Conservation (phyloP, 2,888 invertebrate genomes). For the Invenusta paracnida region DNA sequence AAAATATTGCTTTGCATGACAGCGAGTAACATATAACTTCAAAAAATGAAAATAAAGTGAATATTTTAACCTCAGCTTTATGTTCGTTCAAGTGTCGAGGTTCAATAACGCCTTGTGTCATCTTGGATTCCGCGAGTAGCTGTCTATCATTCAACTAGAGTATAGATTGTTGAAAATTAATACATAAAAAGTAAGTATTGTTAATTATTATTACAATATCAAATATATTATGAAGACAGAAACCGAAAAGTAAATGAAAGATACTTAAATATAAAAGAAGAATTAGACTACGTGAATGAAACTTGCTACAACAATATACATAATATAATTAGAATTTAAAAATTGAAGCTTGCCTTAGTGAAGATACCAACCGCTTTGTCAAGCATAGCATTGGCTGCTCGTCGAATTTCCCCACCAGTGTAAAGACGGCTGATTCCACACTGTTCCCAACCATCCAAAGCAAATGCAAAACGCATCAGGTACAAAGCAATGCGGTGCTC, state of each 20-base stretch:
- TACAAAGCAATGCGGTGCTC: slow-evolving; percentile 17
- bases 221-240: too few relatives aligned
- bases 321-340: too few relatives aligned
- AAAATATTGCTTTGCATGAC: neutral
- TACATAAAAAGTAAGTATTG: too few relatives aligned
- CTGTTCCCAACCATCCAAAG: slow-evolving; percentile 35
- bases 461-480: slow-evolving; percentile 32
- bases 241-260: too few relatives aligned
- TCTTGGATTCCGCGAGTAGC: slow-evolving; percentile 27
- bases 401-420: slow-evolving; percentile 9
- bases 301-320: too few relatives aligned
- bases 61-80: slow-evolving; percentile 3
- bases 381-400: slow-evolving; percentile 3
- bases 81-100: slow-evolving; percentile 15
- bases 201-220: too few relatives aligned
- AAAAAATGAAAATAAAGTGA: neutral
- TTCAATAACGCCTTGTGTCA: slow-evolving; percentile 36
- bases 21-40: neutral
- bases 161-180: too few relatives aligned
- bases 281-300: too few relatives aligned
- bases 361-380: neutral
- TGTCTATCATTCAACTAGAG: slow-evolving; percentile 31
- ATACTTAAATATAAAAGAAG: too few relatives aligned
- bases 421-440: slow-evolving; percentile 32
- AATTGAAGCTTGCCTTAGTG: neutral